phyloP scores from a whole-genome alignment of 2,888 invertebrate genomes.

The Lottia scabra region DNA sequence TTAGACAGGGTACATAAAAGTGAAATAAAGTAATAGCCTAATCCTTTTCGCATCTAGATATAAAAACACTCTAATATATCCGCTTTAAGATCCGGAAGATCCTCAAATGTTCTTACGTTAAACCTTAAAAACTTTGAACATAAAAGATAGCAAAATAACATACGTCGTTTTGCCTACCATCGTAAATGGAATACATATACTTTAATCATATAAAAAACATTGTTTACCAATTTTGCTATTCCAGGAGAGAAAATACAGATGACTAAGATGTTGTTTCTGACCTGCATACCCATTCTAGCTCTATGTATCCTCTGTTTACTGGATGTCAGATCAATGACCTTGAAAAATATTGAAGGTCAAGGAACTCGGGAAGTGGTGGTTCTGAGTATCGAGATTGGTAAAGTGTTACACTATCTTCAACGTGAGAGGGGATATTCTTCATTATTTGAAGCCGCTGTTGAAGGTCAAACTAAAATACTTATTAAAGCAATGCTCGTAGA shows the following conservation, averaged over 20 bases:
- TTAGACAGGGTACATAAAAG: no score
- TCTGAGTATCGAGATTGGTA: constrained; percentile 38
- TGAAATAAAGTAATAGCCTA: no score
- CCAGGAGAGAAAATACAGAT: constrained; percentile 49
- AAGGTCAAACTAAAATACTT: constrained; percentile 39
- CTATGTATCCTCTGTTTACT: constrained; percentile 29
- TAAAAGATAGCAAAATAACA: no score
- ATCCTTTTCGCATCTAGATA: no score
- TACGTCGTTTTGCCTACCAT: no score
- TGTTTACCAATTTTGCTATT: background rate
- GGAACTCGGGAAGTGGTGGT: constrained; percentile 26
- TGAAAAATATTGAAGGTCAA: constrained; percentile 16
- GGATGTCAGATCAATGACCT: constrained; percentile 25
- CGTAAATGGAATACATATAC: no score
- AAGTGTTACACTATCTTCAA: constrained; percentile 44
- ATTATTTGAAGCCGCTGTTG: constrained; percentile 52
- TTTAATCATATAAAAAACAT: no score
- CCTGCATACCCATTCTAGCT: constrained; percentile 32
- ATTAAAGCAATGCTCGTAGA: constrained; percentile 43
- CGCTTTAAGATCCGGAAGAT: no score
- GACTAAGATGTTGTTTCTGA: constrained; percentile 37
- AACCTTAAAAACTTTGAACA: no score
- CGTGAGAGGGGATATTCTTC: constrained; percentile 58
- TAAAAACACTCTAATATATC: no score
- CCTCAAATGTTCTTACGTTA: no score